These are phyloP conservation scores for Amorpha juglandis DNA, from an alignment of 2,888 invertebrate species.

Conservation along the genomic window DNA sequence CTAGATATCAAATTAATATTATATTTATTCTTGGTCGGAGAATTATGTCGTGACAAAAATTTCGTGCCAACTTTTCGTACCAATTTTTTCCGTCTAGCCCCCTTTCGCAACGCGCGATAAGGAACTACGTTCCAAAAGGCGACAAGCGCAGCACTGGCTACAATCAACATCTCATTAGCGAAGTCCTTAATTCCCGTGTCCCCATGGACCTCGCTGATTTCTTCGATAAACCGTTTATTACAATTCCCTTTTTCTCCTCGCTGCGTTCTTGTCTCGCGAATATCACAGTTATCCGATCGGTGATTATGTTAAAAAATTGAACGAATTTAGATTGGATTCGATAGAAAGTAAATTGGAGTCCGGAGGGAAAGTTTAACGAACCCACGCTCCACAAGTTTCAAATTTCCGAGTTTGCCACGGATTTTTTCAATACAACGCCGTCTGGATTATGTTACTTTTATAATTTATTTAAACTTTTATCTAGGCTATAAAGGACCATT, in stretches of 20 bases:
- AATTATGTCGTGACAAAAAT: too few species aligned
- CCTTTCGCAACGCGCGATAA: too few species aligned
- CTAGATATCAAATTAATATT: too few species aligned
- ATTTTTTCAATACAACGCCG: slow-evolving; percentile 20
- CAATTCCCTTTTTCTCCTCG: slow-evolving; percentile 54
- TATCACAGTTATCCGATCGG: slow-evolving; percentile 63
- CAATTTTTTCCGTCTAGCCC: too few species aligned
- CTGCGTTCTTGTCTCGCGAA: slow-evolving; percentile 58
- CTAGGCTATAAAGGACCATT: too few species aligned
- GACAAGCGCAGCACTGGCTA: slow-evolving; percentile 71
- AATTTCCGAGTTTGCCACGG: slow-evolving; percentile 25
- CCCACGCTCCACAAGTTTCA: slow-evolving; percentile 49
- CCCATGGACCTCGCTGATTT: slow-evolving; percentile 64
- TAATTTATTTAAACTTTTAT: slow-evolving; percentile 27
- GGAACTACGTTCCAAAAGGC: too few species aligned
- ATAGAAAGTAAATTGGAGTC: slow-evolving; percentile 62
- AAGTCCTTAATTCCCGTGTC: slow-evolving; percentile 74
- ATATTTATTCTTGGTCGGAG: too few species aligned
- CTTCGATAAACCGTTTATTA: slow-evolving; percentile 76
- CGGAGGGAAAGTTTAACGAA: slow-evolving; percentile 66
- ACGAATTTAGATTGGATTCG: slow-evolving; percentile 61
- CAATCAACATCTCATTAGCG: slow-evolving; percentile 83
- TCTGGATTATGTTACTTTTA: slow-evolving; percentile 22
- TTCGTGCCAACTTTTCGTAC: too few species aligned
- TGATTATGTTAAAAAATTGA: slow-evolving; percentile 70